Percentiles rank a stretch among this genome's conserved stretches.
Conservation (phyloP, 2,797 vertebrate genomes). For the Anableps anableps region DNA sequence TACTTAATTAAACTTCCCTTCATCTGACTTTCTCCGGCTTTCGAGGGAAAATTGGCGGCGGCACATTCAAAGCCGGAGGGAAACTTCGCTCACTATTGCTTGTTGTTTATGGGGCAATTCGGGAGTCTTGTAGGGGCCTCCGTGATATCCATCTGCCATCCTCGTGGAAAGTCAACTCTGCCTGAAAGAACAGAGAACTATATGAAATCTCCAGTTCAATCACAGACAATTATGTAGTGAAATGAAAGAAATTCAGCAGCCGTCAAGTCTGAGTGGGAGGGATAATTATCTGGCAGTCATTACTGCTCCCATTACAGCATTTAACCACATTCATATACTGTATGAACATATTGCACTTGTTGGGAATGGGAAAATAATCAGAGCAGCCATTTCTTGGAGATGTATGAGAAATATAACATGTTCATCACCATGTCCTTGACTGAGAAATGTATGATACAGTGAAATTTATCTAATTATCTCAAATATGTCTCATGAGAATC, state of each 20-base stretch:
- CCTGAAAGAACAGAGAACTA: slow-evolving; percentile 75
- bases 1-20: slow-evolving; percentile 87
- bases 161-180: slow-evolving; percentile 67
- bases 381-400: slow-evolving; percentile 50
- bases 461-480: slow-evolving; percentile 83
- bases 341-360: slow-evolving; percentile 76
- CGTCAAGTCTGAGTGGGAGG: slow-evolving; percentile 77
- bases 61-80: slow-evolving; percentile 64
- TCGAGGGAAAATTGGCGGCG: slow-evolving; percentile 75
- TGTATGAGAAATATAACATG: slow-evolving; percentile 65
- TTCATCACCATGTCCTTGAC: slow-evolving; percentile 73
- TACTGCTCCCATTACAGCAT: slow-evolving; percentile 81
- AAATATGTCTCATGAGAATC: slow-evolving; percentile 82
- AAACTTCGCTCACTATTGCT: slow-evolving; percentile 67
- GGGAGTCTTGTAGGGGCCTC: slow-evolving; percentile 55
- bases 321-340: slow-evolving; percentile 80
- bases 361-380: slow-evolving; percentile 73
- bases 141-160: slow-evolving; percentile 69
- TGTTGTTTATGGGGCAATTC: slow-evolving; percentile 77
- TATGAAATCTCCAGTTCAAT: slow-evolving; percentile 77
- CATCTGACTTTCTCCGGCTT: slow-evolving; percentile 78
- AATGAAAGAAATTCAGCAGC: slow-evolving; percentile 80
- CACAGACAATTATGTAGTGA: slow-evolving; percentile 81
- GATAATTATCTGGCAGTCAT: slow-evolving; percentile 82
- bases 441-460: slow-evolving; percentile 73